Evolutionary conservation across 2,113 vertebrate genomes (phyloP).

Genomic region (Rattus norvegicus): GRCr8 NC_086021.1:177044001-177044500

Average conservation of each 20-base stretch:
- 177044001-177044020: no score
- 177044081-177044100: neutral
- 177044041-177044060: no score
- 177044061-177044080: neutral
- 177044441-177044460: neutral
- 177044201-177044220: neutral
- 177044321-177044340: neutral
- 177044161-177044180: neutral
- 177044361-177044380: neutral
- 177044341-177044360: neutral
- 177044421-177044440: neutral
- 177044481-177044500: neutral
- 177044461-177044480: neutral
- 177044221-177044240: neutral
- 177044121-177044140: neutral
- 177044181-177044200: neutral
- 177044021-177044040: no score
- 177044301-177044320: neutral
- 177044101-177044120: no score
- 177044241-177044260: neutral
- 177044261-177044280: no score
- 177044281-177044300: neutral
- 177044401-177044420: neutral
- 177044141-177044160: neutral
- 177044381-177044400: neutral